These are phyloP conservation scores for Thaleichthys pacificus DNA, from an alignment of 2,797 vertebrate species.

Conservation along the genomic window DNA sequence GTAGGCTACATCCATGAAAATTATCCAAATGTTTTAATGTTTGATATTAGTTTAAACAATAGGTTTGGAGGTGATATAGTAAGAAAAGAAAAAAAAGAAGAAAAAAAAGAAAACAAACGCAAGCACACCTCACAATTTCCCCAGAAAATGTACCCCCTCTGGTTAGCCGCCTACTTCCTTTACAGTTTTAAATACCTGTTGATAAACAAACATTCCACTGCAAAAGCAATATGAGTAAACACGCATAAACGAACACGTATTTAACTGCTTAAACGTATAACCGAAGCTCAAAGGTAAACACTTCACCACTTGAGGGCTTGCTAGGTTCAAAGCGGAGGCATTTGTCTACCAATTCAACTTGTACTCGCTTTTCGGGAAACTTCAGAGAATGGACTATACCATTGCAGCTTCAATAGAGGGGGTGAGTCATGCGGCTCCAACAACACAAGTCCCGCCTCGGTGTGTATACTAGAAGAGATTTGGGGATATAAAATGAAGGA, in stretches of 20 bases:
- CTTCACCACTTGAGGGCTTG: too few species aligned
- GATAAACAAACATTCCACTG: background rate
- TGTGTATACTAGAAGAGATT: slow-evolving; percentile 38
- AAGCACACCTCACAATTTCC: too few species aligned
- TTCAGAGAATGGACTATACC: slow-evolving; percentile 36
- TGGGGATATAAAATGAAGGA: slow-evolving; percentile 73
- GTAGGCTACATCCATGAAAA: too few species aligned
- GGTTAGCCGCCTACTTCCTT: too few species aligned
- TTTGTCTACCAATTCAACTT: background rate
- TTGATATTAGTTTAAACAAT: too few species aligned
- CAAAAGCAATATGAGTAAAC: background rate
- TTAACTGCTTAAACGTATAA: background rate
- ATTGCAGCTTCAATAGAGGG: slow-evolving; percentile 31
- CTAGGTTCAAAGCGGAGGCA: too few species aligned
- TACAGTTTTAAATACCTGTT: background rate
- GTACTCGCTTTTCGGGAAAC: background rate
- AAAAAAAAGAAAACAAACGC: too few species aligned
- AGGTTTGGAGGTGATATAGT: too few species aligned
- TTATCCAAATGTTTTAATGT: too few species aligned
- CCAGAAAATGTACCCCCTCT: too few species aligned
- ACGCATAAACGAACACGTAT: background rate
- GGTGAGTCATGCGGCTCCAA: slow-evolving; percentile 38
- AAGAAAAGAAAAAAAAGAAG: too few species aligned
- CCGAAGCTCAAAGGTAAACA: too few species aligned
- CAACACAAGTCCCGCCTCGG: slow-evolving; percentile 68